A percentile compares a stretch with the other conserved stretches of the same genome.
phyloP scores from a whole-genome alignment of 2,113 vertebrate species.

The Dendropsophus ebraccatus region DNA sequence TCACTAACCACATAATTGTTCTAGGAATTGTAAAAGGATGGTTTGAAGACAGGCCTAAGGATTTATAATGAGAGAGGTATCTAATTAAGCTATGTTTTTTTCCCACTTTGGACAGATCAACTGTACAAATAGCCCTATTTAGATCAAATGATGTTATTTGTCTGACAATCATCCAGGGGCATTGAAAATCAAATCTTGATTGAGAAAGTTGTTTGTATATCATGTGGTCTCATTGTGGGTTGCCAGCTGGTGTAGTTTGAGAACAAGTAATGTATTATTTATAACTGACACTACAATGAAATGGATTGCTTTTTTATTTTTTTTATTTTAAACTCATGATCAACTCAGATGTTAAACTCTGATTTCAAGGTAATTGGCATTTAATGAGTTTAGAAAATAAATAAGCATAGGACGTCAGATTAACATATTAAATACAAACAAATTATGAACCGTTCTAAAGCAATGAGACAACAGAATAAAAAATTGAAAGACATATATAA shows the following conservation, averaged over 20 bases:
- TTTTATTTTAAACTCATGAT: not conserved
- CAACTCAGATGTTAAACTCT: not conserved
- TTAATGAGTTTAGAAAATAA: constrained; percentile 11
- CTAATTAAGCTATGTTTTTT: not conserved
- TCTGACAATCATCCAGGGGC: not conserved
- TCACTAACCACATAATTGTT: too few species aligned
- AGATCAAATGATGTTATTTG: not conserved
- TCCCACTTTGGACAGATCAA: not conserved
- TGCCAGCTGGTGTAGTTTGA: not conserved
- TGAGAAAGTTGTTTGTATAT: not conserved
- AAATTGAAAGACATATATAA: not conserved
- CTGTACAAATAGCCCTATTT: not conserved
- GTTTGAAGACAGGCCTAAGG: not conserved
- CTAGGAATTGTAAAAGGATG: too few species aligned
- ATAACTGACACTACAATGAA: not conserved
- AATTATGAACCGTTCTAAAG: not conserved
- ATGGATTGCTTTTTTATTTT: not conserved
- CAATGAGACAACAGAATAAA: not conserved
- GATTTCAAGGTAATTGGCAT: not conserved
- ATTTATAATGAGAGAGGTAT: not conserved
- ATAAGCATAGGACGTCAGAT: not conserved
- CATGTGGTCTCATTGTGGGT: not conserved
- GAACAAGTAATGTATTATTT: constrained; percentile 10
- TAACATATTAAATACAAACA: not conserved
- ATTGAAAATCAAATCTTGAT: not conserved